These are phyloP conservation scores for Drosophila fuyamai DNA, from an alignment of 1,140 invertebrate genomes.

Conservation along the genomic window DNA sequence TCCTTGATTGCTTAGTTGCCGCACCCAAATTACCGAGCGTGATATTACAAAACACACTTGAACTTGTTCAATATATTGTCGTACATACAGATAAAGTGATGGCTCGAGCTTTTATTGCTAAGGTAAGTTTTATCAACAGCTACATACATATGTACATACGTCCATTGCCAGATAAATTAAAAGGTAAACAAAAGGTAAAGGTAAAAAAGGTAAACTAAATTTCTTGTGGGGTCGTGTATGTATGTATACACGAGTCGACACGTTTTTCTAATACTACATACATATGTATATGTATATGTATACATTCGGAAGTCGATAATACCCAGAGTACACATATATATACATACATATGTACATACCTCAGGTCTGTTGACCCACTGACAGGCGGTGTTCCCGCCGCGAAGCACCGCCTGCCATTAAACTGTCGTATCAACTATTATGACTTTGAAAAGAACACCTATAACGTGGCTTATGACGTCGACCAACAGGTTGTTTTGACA, in stretches of 20 bases:
- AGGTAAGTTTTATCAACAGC: not conserved
- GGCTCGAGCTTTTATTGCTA: not conserved
- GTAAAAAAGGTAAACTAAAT: too few relatives aligned
- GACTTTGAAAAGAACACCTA: conserved; percentile 1
- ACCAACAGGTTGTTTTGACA: not conserved
- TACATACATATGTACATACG: too few relatives aligned
- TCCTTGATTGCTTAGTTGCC: too few relatives aligned
- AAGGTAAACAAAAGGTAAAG: too few relatives aligned
- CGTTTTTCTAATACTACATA: too few relatives aligned
- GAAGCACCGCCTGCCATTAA: conserved; percentile 39
- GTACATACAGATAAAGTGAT: not conserved
- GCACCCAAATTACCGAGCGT: not conserved
- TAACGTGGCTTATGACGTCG: conserved; percentile 11
- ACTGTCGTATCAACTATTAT: not conserved
- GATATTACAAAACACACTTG: not conserved
- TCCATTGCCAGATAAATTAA: too few relatives aligned
- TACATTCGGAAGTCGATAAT: conserved; percentile 27
- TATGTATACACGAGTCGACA: too few relatives aligned
- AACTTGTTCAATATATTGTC: not conserved
- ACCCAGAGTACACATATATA: conserved; percentile 10
- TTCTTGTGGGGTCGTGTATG: too few relatives aligned
- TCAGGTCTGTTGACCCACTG: conserved; percentile 30
- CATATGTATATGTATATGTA: not conserved
- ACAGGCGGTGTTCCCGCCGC: conserved; percentile 39
- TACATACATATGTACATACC: too few relatives aligned